Evolutionary conservation across 2,113 vertebrate genomes (phyloP).

Genomic region (Pterocles burchelli): DNA sequence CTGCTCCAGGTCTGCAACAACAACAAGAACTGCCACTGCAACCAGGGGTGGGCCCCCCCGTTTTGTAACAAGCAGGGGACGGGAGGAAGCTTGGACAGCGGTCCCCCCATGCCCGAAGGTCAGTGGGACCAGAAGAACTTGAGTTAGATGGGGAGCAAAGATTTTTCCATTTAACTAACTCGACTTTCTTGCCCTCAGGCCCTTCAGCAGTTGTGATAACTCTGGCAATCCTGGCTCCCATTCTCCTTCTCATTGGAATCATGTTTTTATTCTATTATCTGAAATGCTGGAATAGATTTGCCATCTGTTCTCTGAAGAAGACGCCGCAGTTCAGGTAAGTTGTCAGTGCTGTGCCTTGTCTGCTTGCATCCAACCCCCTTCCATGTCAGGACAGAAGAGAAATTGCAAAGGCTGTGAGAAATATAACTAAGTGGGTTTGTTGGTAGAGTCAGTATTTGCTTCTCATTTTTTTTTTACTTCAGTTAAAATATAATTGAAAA

Average conservation of each 20-base stretch:
- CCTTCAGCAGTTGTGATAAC: background rate
- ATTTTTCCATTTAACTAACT: background rate
- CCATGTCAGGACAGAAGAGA: background rate
- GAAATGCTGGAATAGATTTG: conserved; percentile 64
- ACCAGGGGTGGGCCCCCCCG: conserved; percentile 88
- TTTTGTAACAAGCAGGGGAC: conserved; percentile 82
- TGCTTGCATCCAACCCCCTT: background rate
- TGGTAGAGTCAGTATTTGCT: background rate
- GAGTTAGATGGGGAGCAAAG: background rate
- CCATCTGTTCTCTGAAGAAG: conserved; percentile 58
- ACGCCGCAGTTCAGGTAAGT: conserved; percentile 70
- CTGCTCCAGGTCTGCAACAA: conserved; percentile 91
- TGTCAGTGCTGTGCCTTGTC: background rate
- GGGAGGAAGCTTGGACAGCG: conserved; percentile 94
- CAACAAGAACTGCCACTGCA: conserved; percentile 94
- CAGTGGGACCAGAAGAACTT: background rate
- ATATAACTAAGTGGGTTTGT: background rate
- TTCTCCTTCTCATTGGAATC: conserved; percentile 53
- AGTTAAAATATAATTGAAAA: background rate
- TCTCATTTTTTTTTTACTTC: background rate
- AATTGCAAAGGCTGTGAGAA: background rate
- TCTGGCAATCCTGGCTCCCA: conserved; percentile 39
- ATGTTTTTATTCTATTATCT: conserved; percentile 53
- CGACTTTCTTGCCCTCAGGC: conserved; percentile 47
- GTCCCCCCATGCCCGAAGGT: conserved; percentile 77